phyloP scores from a whole-genome alignment of 2,797 vertebrate species.

The Lophotriccus pileatus region DNA sequence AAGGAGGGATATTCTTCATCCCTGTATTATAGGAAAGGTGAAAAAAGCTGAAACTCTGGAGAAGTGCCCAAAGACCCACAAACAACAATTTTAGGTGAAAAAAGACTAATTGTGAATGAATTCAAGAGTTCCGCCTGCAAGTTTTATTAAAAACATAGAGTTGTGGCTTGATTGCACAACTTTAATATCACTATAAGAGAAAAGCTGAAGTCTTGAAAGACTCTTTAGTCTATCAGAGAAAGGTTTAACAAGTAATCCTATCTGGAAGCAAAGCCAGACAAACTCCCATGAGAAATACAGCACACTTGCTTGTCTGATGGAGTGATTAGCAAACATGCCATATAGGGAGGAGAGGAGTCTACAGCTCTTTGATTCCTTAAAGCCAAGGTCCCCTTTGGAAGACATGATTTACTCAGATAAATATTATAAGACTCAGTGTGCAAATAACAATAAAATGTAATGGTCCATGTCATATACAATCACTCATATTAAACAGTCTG shows the following conservation, averaged over 20 bases:
- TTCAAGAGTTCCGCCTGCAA: neutral
- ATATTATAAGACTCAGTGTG: neutral
- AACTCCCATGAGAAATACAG: neutral
- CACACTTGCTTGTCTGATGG: neutral
- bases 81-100: neutral
- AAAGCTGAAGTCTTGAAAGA: neutral
- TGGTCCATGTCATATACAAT: neutral
- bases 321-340: neutral
- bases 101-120: neutral
- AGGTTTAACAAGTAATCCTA: neutral
- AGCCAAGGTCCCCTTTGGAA: neutral
- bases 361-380: neutral
- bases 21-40: neutral
- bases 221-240: neutral
- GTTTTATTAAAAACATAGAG: neutral
- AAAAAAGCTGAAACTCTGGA: neutral
- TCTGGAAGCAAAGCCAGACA: neutral
- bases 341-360: neutral
- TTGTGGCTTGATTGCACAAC: neutral
- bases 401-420: neutral
- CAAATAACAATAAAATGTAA: slow-evolving; percentile 10
- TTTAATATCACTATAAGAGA: neutral
- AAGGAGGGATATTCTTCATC: neutral
- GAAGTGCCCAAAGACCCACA: neutral
- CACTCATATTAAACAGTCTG: neutral